These are phyloP conservation scores for Cotesia typhae DNA, from an alignment of 1,140 invertebrate species.

Conservation along the genomic window DNA sequence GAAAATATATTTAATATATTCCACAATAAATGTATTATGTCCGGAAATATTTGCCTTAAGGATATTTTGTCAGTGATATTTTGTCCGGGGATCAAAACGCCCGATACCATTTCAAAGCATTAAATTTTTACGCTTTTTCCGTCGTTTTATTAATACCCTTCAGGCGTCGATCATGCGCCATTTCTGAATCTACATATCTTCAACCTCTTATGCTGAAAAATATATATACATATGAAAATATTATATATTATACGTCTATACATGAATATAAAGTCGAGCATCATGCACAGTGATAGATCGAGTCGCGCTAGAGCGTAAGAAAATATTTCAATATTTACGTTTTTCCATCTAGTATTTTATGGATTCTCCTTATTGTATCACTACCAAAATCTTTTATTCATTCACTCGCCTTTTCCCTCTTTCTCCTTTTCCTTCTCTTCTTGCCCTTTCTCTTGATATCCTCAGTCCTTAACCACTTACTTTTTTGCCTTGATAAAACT, in stretches of 20 bases:
- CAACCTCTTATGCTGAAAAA: not conserved
- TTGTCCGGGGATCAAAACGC: too few relatives aligned
- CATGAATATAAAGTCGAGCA: not conserved
- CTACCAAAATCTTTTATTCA: slow-evolving; percentile 15
- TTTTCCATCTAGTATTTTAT: slow-evolving; percentile 13
- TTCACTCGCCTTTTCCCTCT: slow-evolving; percentile 11
- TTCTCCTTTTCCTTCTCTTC: not conserved
- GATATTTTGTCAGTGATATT: too few relatives aligned
- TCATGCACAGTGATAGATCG: slow-evolving; percentile 9
- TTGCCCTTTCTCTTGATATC: not conserved
- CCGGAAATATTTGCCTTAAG: too few relatives aligned
- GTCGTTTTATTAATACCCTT: not conserved
- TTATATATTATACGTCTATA: not conserved
- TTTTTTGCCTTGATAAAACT: not conserved
- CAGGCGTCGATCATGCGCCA: slow-evolving; percentile 22
- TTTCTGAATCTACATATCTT: not conserved
- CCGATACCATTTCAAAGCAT: too few relatives aligned
- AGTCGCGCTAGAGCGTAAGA: not conserved
- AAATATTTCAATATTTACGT: slow-evolving; percentile 30
- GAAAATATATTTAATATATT: too few relatives aligned
- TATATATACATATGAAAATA: not conserved
- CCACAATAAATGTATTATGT: too few relatives aligned
- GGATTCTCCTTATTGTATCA: slow-evolving; percentile 23
- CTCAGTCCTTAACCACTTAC: too few relatives aligned
- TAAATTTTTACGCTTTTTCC: not conserved